Percentiles rank a stretch among this genome's conserved stretches.
phyloP scores from a whole-genome alignment of 2,113 vertebrate genomes.

The Alligator mississippiensis region DNA sequence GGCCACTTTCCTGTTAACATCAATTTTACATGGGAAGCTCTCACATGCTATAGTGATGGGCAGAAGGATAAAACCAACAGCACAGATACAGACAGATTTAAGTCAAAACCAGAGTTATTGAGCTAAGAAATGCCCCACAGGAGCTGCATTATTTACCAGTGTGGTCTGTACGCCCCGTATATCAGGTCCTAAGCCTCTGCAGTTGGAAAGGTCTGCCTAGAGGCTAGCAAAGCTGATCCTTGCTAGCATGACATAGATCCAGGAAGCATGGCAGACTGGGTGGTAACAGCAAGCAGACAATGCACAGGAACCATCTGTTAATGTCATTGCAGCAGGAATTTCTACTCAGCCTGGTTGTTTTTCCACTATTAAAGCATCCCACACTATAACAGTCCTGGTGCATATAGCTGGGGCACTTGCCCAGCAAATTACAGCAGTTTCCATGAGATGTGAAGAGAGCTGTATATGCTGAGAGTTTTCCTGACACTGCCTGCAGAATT shows the following conservation, averaged over 20 bases:
- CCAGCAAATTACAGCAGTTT: neutral
- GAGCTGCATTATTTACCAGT: neutral
- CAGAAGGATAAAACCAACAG: neutral
- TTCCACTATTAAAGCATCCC: conserved; percentile 4
- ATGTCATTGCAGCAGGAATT: neutral
- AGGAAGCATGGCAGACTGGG: neutral
- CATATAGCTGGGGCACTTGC: neutral
- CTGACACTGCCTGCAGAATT: neutral
- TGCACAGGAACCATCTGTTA: neutral
- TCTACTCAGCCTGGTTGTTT: neutral
- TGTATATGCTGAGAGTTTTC: neutral
- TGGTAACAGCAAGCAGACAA: neutral
- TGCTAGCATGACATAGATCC: neutral
- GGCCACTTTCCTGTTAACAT: too few relatives aligned
- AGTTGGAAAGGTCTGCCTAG: neutral
- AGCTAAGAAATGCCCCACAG: neutral
- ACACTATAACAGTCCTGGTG: neutral
- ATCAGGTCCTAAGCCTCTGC: neutral
- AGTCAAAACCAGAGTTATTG: neutral
- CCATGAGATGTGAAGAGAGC: neutral
- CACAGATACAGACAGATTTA: neutral
- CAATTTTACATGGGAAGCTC: neutral
- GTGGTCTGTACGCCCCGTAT: neutral
- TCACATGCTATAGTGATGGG: neutral
- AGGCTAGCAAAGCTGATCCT: neutral